Evolutionary conservation across 2,888 invertebrate species (phyloP), one percentile per base, ranked within the genome.

Genomic region (Conistra vaccinii): DNA sequence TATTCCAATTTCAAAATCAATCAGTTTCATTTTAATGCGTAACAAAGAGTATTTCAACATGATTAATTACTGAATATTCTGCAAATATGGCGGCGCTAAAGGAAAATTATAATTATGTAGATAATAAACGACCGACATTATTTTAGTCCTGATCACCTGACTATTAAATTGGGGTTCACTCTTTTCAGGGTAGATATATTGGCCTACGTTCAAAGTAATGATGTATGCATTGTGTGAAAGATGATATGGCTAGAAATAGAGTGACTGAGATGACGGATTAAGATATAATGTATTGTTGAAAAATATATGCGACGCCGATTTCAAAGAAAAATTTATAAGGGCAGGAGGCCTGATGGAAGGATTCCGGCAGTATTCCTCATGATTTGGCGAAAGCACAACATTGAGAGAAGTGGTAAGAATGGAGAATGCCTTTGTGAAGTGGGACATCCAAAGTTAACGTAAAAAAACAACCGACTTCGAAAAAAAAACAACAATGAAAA

Each of bases 11-110:
- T n/a, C 23, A 4, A 29, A 39, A 67, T 26, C 7, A 12, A 60
- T 60, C 26, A 39, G 1, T 39, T 62, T 39, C 9, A 2, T 29
- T 39, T 17, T 29, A 9, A 20, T 32, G 20, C 2, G 4, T 5
- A 32, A 72, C 17, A 53, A 42, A 55, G 14, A 39, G 2, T 29
- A 42, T 53, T 73, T 73, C 29, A n/a, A 6, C 53, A n/a, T 53
- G 42, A 71, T 71, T 73, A 32, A 71, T 73, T 20, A 14, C 9
- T 32, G 26, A 26, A 29, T 29, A 48, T 39, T n/a, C n/a, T 29
- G 5, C n/a, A 60, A 75, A 35, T 35, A 48, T 29, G 20, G 12
- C 26, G 12, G n/a, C 1, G n/a, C 14, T 55, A 29, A 5, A 9
- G 17, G 14, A 20, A 42, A 32, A 57, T 73, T 73, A 17, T 35